phyloP scores from a whole-genome alignment of 2,888 invertebrate species.

The Carcina quercana region DNA sequence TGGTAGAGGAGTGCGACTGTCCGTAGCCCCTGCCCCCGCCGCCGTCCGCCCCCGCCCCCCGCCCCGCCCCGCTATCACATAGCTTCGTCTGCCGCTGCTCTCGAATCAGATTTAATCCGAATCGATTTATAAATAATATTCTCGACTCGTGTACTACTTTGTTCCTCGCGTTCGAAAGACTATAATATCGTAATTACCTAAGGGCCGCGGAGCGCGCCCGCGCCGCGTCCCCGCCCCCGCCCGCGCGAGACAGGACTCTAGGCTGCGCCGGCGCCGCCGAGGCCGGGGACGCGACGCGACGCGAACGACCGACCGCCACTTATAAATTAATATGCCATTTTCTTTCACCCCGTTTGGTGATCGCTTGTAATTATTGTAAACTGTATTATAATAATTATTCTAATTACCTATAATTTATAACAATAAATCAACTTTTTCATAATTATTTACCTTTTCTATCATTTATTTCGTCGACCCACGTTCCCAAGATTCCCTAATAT shows the following conservation, averaged over 20 bases:
- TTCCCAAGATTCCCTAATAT: too few species aligned
- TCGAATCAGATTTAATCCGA: slow-evolving; percentile 67
- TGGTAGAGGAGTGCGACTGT: slow-evolving; percentile 96
- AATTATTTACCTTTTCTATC: slow-evolving; percentile 66
- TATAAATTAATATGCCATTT: slow-evolving; percentile 72
- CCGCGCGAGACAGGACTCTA: background rate
- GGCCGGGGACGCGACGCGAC: slow-evolving; percentile 2
- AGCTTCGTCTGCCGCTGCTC: slow-evolving; percentile 56
- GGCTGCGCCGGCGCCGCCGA: background rate
- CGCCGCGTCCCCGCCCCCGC: slow-evolving; percentile 27
- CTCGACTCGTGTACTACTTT: slow-evolving; percentile 73
- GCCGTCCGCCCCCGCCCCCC: slow-evolving; percentile 37
- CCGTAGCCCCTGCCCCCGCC: slow-evolving; percentile 76
- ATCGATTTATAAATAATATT: slow-evolving; percentile 70
- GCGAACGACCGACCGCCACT: slow-evolving; percentile 30
- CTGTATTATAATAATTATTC: slow-evolving; percentile 75
- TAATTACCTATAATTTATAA: slow-evolving; percentile 48
- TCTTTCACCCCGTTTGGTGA: slow-evolving; percentile 74
- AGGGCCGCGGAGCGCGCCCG: slow-evolving; percentile 27
- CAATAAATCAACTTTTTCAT: slow-evolving; percentile 76
- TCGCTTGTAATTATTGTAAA: slow-evolving; percentile 75
- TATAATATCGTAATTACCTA: slow-evolving; percentile 65
- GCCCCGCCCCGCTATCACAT: slow-evolving; percentile 42
- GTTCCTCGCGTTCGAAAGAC: slow-evolving; percentile 75
- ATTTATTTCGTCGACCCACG: too few species aligned